Percentiles rank a stretch among this genome's conserved stretches.
These are phyloP conservation scores for Callipepla squamata DNA, from an alignment of 2,113 vertebrate genomes.

Conservation along the genomic window DNA sequence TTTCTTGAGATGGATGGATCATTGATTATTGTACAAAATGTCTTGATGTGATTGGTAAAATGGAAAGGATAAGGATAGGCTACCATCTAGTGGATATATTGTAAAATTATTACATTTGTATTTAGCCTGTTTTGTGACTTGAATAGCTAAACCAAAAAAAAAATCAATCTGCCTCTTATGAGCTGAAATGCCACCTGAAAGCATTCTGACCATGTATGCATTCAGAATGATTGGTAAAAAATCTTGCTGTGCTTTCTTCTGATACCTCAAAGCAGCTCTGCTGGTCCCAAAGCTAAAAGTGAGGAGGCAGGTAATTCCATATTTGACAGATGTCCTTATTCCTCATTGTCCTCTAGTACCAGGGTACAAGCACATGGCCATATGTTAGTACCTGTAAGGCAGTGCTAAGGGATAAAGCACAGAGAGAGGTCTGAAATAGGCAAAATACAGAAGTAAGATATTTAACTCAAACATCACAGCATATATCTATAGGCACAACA, in stretches of 20 bases:
- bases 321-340: slow-evolving; percentile 55
- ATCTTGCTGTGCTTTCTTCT: slow-evolving; percentile 48
- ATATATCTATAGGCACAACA: neutral
- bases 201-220: slow-evolving; percentile 11
- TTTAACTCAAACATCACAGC: neutral
- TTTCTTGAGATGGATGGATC: slow-evolving; percentile 40
- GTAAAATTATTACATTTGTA: slow-evolving; percentile 32
- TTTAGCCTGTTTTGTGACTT: slow-evolving; percentile 54
- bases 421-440: neutral
- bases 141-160: slow-evolving; percentile 56
- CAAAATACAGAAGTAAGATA: neutral
- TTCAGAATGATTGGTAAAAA: slow-evolving; percentile 56
- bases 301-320: slow-evolving; percentile 12
- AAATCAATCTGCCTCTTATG: neutral
- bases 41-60: neutral
- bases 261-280: slow-evolving; percentile 56
- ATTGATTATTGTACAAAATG: neutral
- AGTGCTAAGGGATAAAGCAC: neutral
- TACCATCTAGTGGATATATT: slow-evolving; percentile 76
- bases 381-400: neutral
- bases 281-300: slow-evolving; percentile 38
- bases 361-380: slow-evolving; percentile 28
- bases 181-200: slow-evolving; percentile 53
- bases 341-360: slow-evolving; percentile 43
- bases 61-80: slow-evolving; percentile 60